Evolutionary conservation across 2,888 invertebrate species (phyloP), one percentile per base, ranked within the genome.

Genomic region (Apamea crenata): DNA sequence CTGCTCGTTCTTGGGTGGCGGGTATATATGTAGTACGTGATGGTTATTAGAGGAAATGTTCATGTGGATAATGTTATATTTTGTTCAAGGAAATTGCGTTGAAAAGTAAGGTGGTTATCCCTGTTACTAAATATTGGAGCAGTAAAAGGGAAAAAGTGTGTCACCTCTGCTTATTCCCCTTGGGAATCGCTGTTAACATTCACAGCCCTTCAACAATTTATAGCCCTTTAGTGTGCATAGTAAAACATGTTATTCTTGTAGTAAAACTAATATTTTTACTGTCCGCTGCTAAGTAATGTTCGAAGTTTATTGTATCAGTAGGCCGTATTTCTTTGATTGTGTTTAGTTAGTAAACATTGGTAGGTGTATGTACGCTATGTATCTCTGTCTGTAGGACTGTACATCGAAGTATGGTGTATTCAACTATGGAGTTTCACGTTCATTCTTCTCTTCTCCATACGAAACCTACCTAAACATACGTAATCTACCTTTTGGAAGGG

Each of bases 211-310:
- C 79, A 81, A 78, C 68, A 68, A 80, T 80, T 81, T 88, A 88
- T 86, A 47, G 29, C 53, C 14, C 71, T 88, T 78, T 82, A 79
- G 59, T 61, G 68, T 81, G 44, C 67, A 81, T 77, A 86, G 44
- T 86, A 82, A 88, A 89, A 86, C 70, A 86, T 88, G 82, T 83
- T 85, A 71, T 75, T 78, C 69, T 76, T 59, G 65, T 77, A 71
- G 12, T 69, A 65, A 63, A 59, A 53, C 40, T 72, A 76, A 79
- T 87, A 77, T 79, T 77, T 80, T 79, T 84, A 81, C 36, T 32
- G 47, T 12, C n/a, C 16, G n/a, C 44, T 65, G 36, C 75, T 70
- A 69, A 72, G 59, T 75, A 47, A 61, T 47, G 40, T 59, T 65
- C 29, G 14, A 29, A 59, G 80, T 65, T 73, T 74, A 74, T 72